These are phyloP conservation scores for Pocillopora verrucosa DNA, from an alignment of 64 coral and sea anemone genomes.

Conservation along the genomic window DNA sequence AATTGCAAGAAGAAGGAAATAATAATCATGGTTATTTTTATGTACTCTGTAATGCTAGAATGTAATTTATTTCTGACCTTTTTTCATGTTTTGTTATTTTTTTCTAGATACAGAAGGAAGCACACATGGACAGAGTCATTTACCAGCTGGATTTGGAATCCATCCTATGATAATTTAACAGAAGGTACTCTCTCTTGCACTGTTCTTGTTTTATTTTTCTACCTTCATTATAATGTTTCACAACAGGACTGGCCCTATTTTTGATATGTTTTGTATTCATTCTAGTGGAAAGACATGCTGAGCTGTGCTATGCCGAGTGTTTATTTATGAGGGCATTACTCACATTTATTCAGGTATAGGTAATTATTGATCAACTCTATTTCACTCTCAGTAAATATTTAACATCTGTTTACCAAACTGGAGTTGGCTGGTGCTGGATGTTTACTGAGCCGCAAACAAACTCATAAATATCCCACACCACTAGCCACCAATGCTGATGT, in stretches of 20 bases:
- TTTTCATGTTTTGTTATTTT: conserved; percentile 22
- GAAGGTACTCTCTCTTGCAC: conserved; percentile 51
- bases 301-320: conserved; percentile 99
- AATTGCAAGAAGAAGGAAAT: too few relatives aligned
- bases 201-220: neutral
- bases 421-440: too few relatives aligned
- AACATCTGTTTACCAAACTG: too few relatives aligned
- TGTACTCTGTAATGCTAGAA: too few relatives aligned
- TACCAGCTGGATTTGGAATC: conserved; percentile 86
- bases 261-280: neutral
- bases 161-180: conserved; percentile 86
- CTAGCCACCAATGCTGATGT: too few relatives aligned
- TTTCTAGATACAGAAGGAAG: conserved; percentile 69
- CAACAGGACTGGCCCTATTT: neutral
- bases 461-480: too few relatives aligned
- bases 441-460: too few relatives aligned
- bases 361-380: neutral
- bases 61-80: neutral
- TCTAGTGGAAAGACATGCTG: conserved; percentile 94
- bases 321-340: conserved; percentile 94
- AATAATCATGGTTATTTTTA: too few relatives aligned
- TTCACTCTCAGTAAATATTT: too few relatives aligned
- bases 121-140: conserved; percentile 91
- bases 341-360: conserved; percentile 92
- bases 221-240: neutral